A percentile compares a stretch with the other conserved stretches of the same genome.
Evolutionary conservation across 2,113 vertebrate species (phyloP).

Genomic region (Rhabdomys dilectus): DNA sequence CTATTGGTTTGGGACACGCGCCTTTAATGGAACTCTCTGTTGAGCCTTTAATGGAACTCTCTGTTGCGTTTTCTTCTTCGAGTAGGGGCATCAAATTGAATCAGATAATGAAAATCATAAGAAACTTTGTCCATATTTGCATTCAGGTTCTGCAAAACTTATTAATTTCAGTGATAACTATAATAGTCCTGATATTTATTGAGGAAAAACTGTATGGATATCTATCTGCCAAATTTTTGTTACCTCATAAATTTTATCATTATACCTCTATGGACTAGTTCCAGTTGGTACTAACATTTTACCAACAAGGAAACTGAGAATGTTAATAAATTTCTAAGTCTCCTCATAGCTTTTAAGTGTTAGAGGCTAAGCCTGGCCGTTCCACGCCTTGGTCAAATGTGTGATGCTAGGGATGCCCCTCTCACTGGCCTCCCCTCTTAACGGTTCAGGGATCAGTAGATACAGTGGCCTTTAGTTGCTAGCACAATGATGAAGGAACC

Average conservation of each 20-base stretch:
- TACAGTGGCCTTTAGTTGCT: not conserved
- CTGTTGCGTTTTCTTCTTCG: not conserved
- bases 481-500: not conserved
- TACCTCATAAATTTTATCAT: not conserved
- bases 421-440: not conserved
- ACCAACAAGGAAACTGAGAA: not conserved
- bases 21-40: not conserved
- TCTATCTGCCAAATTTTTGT: not conserved
- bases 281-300: not conserved
- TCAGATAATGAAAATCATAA: not conserved
- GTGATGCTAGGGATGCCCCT: not conserved
- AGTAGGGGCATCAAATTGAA: not conserved
- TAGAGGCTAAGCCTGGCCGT: not conserved
- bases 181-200: not conserved
- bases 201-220: not conserved
- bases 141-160: not conserved
- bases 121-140: constrained; percentile 9
- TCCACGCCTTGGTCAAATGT: not conserved
- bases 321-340: not conserved
- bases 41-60: not conserved
- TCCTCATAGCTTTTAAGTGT: not conserved
- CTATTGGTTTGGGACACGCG: not conserved
- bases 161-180: not conserved
- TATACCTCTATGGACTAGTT: not conserved
- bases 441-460: not conserved